These are phyloP conservation scores for Caenorhabditis briggsae DNA, from an alignment of 1,140 invertebrate genomes.

Conservation along the genomic window DNA sequence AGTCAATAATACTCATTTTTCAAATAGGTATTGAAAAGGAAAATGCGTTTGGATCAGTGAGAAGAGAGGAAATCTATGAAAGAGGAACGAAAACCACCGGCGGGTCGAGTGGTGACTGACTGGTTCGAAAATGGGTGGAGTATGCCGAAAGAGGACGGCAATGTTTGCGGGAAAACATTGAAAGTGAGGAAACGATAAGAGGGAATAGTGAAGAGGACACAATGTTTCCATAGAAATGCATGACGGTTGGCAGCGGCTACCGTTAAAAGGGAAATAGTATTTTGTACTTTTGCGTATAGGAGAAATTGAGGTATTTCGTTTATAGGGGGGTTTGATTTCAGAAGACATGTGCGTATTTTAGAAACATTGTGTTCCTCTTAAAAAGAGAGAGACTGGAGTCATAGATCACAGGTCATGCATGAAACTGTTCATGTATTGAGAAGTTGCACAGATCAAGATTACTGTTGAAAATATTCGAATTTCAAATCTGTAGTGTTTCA, in stretches of 20 bases:
- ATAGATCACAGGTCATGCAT: too few relatives aligned
- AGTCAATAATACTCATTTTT: constrained; percentile 1
- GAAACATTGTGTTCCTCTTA: too few relatives aligned
- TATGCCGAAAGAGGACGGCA: constrained; percentile 3
- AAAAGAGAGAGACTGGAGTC: too few relatives aligned
- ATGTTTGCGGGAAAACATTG: constrained; percentile 12
- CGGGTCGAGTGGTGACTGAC: not conserved
- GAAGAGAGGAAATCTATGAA: not conserved
- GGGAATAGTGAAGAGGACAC: not conserved
- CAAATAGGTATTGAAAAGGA: not conserved
- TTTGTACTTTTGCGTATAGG: not conserved
- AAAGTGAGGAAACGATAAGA: constrained; percentile 19
- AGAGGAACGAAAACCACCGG: not conserved
- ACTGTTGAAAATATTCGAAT: too few relatives aligned
- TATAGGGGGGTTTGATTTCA: too few relatives aligned
- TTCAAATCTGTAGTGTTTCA: too few relatives aligned
- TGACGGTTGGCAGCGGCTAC: not conserved
- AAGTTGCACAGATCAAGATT: too few relatives aligned
- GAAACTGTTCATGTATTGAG: too few relatives aligned
- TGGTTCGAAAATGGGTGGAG: constrained; percentile 4
- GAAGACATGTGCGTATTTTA: too few relatives aligned
- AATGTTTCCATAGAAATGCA: constrained; percentile 27
- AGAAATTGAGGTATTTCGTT: too few relatives aligned
- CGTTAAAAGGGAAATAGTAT: not conserved
- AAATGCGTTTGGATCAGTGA: not conserved